phyloP scores from a whole-genome alignment of 2,797 vertebrate genomes.

The Oreochromis mossambicus region DNA sequence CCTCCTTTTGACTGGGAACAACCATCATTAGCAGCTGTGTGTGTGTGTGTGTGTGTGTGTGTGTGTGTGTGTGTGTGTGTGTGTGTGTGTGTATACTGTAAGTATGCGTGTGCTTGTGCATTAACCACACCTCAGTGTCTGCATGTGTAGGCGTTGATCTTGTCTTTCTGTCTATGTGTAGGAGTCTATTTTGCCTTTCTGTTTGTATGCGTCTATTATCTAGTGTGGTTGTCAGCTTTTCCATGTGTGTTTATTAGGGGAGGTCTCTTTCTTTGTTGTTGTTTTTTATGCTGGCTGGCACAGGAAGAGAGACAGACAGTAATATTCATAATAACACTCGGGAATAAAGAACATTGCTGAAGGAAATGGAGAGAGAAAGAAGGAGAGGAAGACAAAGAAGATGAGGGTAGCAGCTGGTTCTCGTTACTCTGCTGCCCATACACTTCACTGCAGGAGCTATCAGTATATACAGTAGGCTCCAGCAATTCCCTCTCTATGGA shows the following conservation, averaged over 20 bases:
- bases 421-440: slow-evolving; percentile 45
- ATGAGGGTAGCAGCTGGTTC: slow-evolving; percentile 57
- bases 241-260: neutral
- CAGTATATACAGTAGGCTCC: slow-evolving; percentile 29
- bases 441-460: slow-evolving; percentile 54
- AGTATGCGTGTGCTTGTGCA: neutral
- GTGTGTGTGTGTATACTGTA: neutral
- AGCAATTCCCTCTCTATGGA: slow-evolving; percentile 2
- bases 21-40: slow-evolving; percentile 57
- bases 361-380: slow-evolving; percentile 2
- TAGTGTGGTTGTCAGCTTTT: neutral
- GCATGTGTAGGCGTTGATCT: slow-evolving; percentile 11
- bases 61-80: too few relatives aligned
- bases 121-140: slow-evolving; percentile 29
- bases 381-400: slow-evolving; percentile 1
- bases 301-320: slow-evolving; percentile 7
- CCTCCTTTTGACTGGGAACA: slow-evolving; percentile 53
- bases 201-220: neutral
- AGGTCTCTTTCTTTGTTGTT: slow-evolving; percentile 9
- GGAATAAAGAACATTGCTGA: slow-evolving; percentile 31
- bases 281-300: slow-evolving; percentile 36
- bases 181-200: slow-evolving; percentile 15
- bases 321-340: slow-evolving; percentile 39
- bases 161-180: slow-evolving; percentile 1
- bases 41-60: neutral